Conservation (phyloP, 2,888 invertebrate species). For the Homarus gammarus region DNA sequence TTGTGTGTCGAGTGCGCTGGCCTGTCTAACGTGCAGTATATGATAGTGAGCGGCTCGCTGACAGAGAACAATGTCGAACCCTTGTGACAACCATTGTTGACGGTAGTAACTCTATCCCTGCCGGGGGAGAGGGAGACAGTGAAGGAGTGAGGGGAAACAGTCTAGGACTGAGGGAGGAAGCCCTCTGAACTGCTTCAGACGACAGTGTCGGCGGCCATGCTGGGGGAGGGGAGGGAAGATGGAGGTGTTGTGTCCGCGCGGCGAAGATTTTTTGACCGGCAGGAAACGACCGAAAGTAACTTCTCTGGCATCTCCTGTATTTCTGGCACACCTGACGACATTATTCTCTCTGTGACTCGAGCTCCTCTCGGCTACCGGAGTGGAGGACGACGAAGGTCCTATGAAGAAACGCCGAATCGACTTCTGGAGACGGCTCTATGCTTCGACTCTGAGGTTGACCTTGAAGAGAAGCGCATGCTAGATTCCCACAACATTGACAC, state of each 20-base stretch:
- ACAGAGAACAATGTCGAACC: slow-evolving; percentile 24
- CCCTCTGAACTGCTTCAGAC: background rate
- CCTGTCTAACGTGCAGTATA: background rate
- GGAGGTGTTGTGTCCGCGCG: slow-evolving; percentile 54
- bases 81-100: background rate
- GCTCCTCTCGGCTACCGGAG: slow-evolving; percentile 35
- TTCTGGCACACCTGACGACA: slow-evolving; percentile 48
- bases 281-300: slow-evolving; percentile 62
- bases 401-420: slow-evolving; percentile 39
- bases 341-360: slow-evolving; percentile 44
- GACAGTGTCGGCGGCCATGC: slow-evolving; percentile 29
- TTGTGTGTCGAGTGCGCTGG: background rate
- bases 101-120: background rate
- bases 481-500: slow-evolving; percentile 72
- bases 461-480: slow-evolving; percentile 62
- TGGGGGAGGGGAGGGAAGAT: slow-evolving; percentile 35
- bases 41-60: slow-evolving; percentile 18
- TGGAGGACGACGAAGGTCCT: slow-evolving; percentile 40
- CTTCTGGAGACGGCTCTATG: slow-evolving; percentile 54
- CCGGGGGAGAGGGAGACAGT: slow-evolving; percentile 2
- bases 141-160: background rate
- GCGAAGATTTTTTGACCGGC: slow-evolving; percentile 45
- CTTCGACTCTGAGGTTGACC: slow-evolving; percentile 62
- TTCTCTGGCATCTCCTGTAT: slow-evolving; percentile 51
- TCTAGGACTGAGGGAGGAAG: background rate